A percentile compares a stretch with the other conserved stretches of the same genome.
phyloP scores from a whole-genome alignment of 2,113 vertebrate genomes.

The Rhinichthys klamathensis region DNA sequence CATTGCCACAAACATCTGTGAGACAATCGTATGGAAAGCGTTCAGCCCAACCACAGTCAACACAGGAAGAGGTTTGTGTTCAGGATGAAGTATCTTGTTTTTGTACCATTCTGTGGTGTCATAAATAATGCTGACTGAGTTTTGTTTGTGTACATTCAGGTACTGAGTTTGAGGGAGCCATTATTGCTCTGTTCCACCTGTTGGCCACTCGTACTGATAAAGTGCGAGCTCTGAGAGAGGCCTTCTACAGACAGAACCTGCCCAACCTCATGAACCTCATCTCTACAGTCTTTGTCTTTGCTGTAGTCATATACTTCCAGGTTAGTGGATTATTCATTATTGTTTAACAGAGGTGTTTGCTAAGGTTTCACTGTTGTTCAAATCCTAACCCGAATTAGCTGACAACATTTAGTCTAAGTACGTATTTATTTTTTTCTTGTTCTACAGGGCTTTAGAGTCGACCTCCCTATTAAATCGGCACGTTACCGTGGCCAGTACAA shows the following conservation, averaged over 20 bases:
- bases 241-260: constrained; percentile 98
- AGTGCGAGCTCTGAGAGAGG: constrained; percentile 94
- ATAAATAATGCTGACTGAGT: constrained; percentile 16
- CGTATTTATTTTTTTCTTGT: neutral
- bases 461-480: constrained; percentile 97
- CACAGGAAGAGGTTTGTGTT: constrained; percentile 89
- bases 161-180: constrained; percentile 97
- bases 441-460: constrained; percentile 94
- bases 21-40: constrained; percentile 99
- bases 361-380: too few species aligned
- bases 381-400: neutral
- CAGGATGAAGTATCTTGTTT: neutral
- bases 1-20: constrained; percentile 98
- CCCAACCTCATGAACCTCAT: constrained; percentile 99
- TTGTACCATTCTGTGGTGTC: neutral
- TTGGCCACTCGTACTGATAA: constrained; percentile 97
- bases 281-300: constrained; percentile 96
- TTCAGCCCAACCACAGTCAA: constrained; percentile 99
- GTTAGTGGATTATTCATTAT: constrained; percentile 74
- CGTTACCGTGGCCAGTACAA: constrained; percentile 98
- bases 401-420: neutral
- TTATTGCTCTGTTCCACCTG: constrained; percentile 96
- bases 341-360: neutral
- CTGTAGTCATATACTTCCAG: constrained; percentile 99
- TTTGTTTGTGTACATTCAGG: constrained; percentile 71